Evolutionary conservation across 92 coral and sea anemone species (phyloP).

Genomic region (Epizoanthus illoricatus): DNA sequence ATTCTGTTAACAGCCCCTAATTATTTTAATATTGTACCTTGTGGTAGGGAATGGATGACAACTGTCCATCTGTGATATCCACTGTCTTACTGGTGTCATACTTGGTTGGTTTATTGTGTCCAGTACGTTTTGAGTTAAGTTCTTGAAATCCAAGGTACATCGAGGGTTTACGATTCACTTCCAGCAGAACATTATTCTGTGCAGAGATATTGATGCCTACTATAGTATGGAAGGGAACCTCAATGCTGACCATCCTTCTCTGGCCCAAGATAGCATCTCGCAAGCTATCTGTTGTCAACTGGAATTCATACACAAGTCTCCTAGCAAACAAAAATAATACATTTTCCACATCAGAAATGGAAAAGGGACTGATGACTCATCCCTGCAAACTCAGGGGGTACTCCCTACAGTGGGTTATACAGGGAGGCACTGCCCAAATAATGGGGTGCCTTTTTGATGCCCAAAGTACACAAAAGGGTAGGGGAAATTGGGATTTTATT

Average conservation of each 20-base stretch:
- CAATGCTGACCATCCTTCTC: slow-evolving; percentile 58
- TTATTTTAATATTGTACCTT: slow-evolving; percentile 38
- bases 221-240: slow-evolving; percentile 62
- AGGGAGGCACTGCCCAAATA: too few relatives aligned
- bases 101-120: slow-evolving; percentile 35
- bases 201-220: slow-evolving; percentile 58
- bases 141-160: slow-evolving; percentile 59
- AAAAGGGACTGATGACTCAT: too few relatives aligned
- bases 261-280: slow-evolving; percentile 12
- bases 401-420: too few relatives aligned
- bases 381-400: too few relatives aligned
- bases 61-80: slow-evolving; percentile 62
- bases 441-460: too few relatives aligned
- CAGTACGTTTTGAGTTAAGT: slow-evolving; percentile 34
- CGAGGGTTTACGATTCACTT: slow-evolving; percentile 58
- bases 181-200: slow-evolving; percentile 53
- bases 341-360: not conserved
- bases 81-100: slow-evolving; percentile 53
- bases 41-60: slow-evolving; percentile 60
- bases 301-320: slow-evolving; percentile 71
- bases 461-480: too few relatives aligned
- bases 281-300: slow-evolving; percentile 38
- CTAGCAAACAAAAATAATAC: slow-evolving; percentile 27
- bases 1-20: too few relatives aligned
- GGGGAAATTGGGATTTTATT: too few relatives aligned